Evolutionary conservation across 2,888 invertebrate species (phyloP), one percentile per base, ranked within the genome.

Genomic region (Acronicta aceris): DNA sequence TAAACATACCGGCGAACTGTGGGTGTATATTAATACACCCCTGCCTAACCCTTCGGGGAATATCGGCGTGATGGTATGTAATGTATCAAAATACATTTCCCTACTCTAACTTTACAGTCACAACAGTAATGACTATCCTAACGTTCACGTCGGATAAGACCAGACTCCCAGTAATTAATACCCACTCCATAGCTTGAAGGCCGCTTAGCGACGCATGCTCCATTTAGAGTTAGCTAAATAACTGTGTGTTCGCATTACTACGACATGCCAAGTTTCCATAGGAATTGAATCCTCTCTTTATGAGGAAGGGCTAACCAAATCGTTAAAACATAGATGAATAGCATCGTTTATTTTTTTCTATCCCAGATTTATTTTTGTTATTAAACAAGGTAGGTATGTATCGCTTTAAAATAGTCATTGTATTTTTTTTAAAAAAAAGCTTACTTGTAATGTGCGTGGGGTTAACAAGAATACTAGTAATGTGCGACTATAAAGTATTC

Each of bases 161-260:
- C 25, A 10, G 8, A 15, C 42, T 54, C 45, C 53, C 33, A 63
- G 59, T 56, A 66, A 71, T 67, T 60, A 53, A 62, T 56, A 59
- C 42, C 57, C 42, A 54, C 46, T 61, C 21, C 25, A 8, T n/a
- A 48, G 12, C 12, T 30, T 5, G 25, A 27, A 6, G 46, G 33
- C 21, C 25, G 46, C 59, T 74, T 74, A 63, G 60, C 47, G 51
- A 27, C 46, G 16, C 55, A 46, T 41, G 30, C 42, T 12, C 59
- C 33, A 42, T 60, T 63, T 60, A 74, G 9, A 30, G 51, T 66
- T 54, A 43, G 61, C 58, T 42, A 15, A 30, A 41, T 50, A 45
- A 55, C 57, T 51, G 48, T 30, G 45, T 30, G 40, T 64, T 41
- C 17, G 33, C 36, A 42, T 10, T 30, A 17, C 40, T 41, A 48